Evolutionary conservation across 2,888 invertebrate genomes (phyloP).

Genomic region (Eulithis testata): DNA sequence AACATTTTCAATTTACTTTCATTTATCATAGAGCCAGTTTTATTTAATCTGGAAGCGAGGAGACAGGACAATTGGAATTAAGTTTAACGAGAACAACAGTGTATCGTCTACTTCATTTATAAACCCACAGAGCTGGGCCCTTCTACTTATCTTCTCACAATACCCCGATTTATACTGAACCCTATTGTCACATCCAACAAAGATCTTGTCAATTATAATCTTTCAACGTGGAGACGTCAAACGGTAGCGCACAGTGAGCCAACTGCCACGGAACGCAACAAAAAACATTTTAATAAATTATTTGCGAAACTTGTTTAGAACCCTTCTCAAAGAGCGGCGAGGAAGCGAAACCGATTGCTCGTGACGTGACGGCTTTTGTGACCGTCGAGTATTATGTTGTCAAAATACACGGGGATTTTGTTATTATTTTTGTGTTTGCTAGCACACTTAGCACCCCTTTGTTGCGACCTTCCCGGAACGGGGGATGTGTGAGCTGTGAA

Average conservation of each 20-base stretch:
- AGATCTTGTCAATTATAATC: constrained; percentile 84
- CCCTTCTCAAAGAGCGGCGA: constrained; percentile 79
- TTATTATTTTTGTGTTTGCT: constrained; percentile 84
- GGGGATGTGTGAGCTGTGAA: constrained; percentile 74
- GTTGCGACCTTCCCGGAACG: constrained; percentile 73
- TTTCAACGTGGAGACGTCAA: constrained; percentile 75
- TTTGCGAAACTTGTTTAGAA: constrained; percentile 80
- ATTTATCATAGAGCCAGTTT: constrained; percentile 48
- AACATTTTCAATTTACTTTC: constrained; percentile 49
- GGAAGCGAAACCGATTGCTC: constrained; percentile 82
- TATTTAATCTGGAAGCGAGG: constrained; percentile 62
- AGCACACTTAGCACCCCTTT: constrained; percentile 83
- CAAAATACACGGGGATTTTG: constrained; percentile 84
- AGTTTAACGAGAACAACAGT: constrained; percentile 71
- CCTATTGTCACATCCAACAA: constrained; percentile 78
- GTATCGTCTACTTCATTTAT: constrained; percentile 62
- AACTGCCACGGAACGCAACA: constrained; percentile 60
- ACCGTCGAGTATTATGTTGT: constrained; percentile 82
- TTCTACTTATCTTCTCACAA: constrained; percentile 78
- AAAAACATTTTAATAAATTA: constrained; percentile 79
- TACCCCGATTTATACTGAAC: constrained; percentile 70
- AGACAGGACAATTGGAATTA: constrained; percentile 65
- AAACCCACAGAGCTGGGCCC: constrained; percentile 54
- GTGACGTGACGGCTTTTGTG: constrained; percentile 82
- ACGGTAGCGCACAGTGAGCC: constrained; percentile 75